Evolutionary conservation across 1,140 invertebrate species (phyloP), one percentile per base, ranked within the genome.

Genomic region (Bombus turneri): DNA sequence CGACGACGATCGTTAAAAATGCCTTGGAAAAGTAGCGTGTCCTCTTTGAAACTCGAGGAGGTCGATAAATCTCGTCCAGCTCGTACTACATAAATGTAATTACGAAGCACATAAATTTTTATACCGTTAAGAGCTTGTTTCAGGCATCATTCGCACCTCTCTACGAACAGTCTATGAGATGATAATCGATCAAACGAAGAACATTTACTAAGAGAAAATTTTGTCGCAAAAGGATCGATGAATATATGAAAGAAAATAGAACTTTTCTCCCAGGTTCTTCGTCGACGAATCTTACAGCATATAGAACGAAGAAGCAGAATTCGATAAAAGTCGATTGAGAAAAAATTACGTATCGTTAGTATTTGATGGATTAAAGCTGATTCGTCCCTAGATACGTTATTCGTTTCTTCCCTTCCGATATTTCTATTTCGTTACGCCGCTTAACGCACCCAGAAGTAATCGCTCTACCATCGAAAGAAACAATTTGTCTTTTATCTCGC

Each of bases 1-100:
- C 83, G 39, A 10, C 53, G 39, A 74, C 59, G 81, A 53, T 83
- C 57, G 41, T 62, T 69, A 43, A 81, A 72, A 81, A 81, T 15
- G n/a, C 68, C 68, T 81, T 62, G 79, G 37, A 28, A 81, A 81
- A 59, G 47, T 57, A 9, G 47, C 68, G 31, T 72, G 47, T 81
- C 47, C 47, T 43, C 28, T 41, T 31, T 59, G 34, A 59, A 28
- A 37, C 79, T 57, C 15, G 34, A 73, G 41, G 12, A 41, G 79
- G 34, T 59, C 79, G 18, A 71, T 81, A 57, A 81, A 80, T 71
- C 78, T 80, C 15, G 15, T 12, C 15, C 43, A n/a, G 12, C 31
- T 22, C 64, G 28, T 62, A 62, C 28, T 69, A 71, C 78, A 15
- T 71, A 81, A 53, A 28, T 31, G 78, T 69, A 71, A 71, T 57